Base-by-base conservation (phyloP, 2,888 invertebrate genomes). In the Eustalomyia histrio region DNA sequence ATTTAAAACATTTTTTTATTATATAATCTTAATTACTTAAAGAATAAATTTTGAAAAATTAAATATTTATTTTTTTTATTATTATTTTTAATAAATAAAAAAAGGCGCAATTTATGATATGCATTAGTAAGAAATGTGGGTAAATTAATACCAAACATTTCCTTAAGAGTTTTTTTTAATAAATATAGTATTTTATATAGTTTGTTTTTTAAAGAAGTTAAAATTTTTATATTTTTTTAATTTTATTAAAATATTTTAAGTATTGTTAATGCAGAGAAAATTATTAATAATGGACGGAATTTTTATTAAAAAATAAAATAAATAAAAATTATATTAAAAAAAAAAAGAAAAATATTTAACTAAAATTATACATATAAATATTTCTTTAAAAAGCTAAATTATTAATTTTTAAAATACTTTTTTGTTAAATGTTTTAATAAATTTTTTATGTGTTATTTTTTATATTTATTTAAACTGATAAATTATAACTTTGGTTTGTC, bases 21-120 rank as follows among this genome's bases (percentile, higher is more conserved):
- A 75, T 67, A 57, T 67, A 67, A 58, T 39, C 79, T 79, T 82
- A 83, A 17, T 33, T 53, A 57, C 74, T 81, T 75, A 71, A 61
- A 68, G 55, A 69, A 72, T 79, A 83, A 80, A 76, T 82, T 73
- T 76, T 67, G 71, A 83, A 84, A 76, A 82, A 78, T 58, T 73
- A 43, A 63, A 47, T 63, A 79, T 74, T 60, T 53, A 55, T 69
- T 52, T 61, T 55, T 16, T 8, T 55, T 14, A 35, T 73, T 43
- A 43, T 18, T 72, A 86, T 86, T 63, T 69, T 82, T 80, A 81
- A 82, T 82, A 80, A 29, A 73, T 53, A 75, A 84, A 83, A n/a
- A 88, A 89, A 90, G 89, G 89, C 89, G 89, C 90, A 88, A 87
- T 87, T 87, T 85, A 88, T 90, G 89, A 89, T 89, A 89, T 89